These are phyloP conservation scores for Sebastes nivosus DNA, from an alignment of 2,797 vertebrate species.

Conservation along the genomic window DNA sequence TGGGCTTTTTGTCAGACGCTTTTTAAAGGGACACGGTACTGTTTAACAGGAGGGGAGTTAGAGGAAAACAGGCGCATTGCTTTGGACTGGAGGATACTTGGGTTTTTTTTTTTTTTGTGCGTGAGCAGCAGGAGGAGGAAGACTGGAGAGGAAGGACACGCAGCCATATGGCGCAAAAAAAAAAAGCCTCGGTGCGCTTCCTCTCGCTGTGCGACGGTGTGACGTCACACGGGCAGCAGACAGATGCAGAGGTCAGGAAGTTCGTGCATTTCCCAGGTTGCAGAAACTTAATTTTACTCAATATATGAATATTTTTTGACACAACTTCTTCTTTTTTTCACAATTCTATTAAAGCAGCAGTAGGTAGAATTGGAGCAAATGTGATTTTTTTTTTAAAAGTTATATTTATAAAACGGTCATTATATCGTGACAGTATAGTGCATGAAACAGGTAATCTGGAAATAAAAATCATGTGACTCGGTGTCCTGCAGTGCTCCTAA, in stretches of 20 bases:
- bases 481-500: no score
- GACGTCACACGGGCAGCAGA: constrained; percentile 65
- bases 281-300: constrained; percentile 2
- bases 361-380: no score
- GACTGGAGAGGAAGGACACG: constrained; percentile 21
- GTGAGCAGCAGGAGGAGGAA: not conserved
- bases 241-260: constrained; percentile 59
- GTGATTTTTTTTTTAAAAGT: no score
- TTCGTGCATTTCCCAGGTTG: constrained; percentile 40
- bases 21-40: constrained; percentile 88
- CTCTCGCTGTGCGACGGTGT: constrained; percentile 48
- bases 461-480: rapidly evolving
- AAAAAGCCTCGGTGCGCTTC: constrained; percentile 38
- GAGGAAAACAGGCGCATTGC: constrained; percentile 41
- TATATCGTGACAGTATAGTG: no score
- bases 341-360: not conserved
- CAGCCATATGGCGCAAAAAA: constrained; percentile 51
- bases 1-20: constrained; percentile 88
- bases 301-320: not conserved
- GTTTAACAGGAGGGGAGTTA: constrained; percentile 50
- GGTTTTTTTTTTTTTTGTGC: not conserved
- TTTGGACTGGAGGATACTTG: constrained; percentile 29
- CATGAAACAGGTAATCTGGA: no score
- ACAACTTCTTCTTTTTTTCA: not conserved
- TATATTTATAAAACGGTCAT: no score